phyloP scores from a whole-genome alignment of 2,888 invertebrate species.

The Eupithecia vulgata region DNA sequence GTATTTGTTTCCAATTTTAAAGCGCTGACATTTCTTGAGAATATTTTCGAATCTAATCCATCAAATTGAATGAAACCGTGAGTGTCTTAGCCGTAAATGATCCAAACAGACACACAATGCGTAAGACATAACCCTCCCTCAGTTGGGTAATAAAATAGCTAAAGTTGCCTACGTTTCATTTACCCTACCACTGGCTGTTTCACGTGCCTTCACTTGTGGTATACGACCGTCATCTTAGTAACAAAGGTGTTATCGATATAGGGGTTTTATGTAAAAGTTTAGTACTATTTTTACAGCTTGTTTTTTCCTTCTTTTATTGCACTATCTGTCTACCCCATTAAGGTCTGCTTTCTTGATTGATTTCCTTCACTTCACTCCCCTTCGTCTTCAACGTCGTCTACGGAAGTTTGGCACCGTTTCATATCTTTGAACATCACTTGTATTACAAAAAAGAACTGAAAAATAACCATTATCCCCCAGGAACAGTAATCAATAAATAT shows the following conservation, averaged over 20 bases:
- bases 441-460: too few species aligned
- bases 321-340: too few species aligned
- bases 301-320: too few species aligned
- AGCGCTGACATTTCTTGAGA: neutral
- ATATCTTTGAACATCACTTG: too few species aligned
- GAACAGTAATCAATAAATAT: too few species aligned
- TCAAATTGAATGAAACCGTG: neutral
- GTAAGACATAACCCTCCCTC: slow-evolving; percentile 4
- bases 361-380: neutral
- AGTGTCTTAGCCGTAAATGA: neutral
- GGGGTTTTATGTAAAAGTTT: neutral
- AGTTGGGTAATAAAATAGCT: slow-evolving; percentile 4
- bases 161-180: slow-evolving; percentile 9
- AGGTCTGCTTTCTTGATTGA: neutral
- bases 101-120: slow-evolving; percentile 3
- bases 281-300: neutral
- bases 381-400: too few species aligned
- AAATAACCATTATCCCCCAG: too few species aligned
- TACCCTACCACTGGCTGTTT: neutral
- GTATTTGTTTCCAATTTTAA: neutral
- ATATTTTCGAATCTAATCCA: neutral
- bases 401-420: too few species aligned
- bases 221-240: neutral
- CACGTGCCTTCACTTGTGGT: neutral
- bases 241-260: neutral